These are phyloP conservation scores for Periplaneta americana DNA, from an alignment of 1,140 invertebrate genomes.

Conservation along the genomic window DNA sequence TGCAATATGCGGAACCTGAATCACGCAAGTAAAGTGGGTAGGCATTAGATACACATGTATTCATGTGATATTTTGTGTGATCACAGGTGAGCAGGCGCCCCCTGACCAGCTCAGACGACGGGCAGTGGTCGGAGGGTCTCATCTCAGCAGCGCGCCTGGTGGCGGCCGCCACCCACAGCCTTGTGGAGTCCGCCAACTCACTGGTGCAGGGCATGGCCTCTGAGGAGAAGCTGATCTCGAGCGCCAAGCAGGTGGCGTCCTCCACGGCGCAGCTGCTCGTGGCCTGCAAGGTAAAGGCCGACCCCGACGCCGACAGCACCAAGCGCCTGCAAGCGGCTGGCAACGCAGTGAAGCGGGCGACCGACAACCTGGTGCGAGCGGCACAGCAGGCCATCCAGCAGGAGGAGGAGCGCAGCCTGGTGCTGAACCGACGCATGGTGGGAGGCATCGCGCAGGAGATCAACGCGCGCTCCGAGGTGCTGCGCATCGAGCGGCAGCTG, in stretches of 20 bases:
- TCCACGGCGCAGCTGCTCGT: conserved; percentile 96
- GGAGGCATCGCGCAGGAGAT: conserved; percentile 92
- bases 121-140: conserved; percentile 97
- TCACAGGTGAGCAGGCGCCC: conserved; percentile 71
- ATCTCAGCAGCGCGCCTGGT: conserved; percentile 94
- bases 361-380: conserved; percentile 91
- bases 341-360: conserved; percentile 95
- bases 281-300: conserved; percentile 97
- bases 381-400: conserved; percentile 88
- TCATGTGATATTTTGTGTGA: background rate
- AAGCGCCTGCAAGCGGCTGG: conserved; percentile 89
- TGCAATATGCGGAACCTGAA: too few species aligned
- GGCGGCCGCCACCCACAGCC: conserved; percentile 92
- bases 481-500: conserved; percentile 89
- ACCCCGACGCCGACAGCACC: conserved; percentile 89
- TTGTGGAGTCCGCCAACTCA: conserved; percentile 96
- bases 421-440: conserved; percentile 88
- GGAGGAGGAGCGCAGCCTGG: conserved; percentile 84
- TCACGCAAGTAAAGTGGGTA: too few species aligned
- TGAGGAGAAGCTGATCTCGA: conserved; percentile 94
- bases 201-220: conserved; percentile 91
- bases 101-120: conserved; percentile 83
- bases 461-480: conserved; percentile 78
- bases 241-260: conserved; percentile 94
- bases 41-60: too few species aligned